Conservation (phyloP, 1,140 invertebrate species). For the Sinonovacula constricta region DNA sequence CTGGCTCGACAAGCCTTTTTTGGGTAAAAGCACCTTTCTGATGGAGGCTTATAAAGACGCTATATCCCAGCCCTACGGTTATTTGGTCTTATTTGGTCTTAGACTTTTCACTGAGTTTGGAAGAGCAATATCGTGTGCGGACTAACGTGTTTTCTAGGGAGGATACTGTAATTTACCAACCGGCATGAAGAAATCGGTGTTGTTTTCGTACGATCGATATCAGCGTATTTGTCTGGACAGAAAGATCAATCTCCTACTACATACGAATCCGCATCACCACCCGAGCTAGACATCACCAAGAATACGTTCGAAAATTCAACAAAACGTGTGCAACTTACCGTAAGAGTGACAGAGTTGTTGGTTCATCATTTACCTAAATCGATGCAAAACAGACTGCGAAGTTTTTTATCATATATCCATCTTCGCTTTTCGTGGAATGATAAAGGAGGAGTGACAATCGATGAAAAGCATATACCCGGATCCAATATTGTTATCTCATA, state of each 20-base stretch:
- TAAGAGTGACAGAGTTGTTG: neutral
- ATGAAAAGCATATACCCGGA: neutral
- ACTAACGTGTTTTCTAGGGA: neutral
- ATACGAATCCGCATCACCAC: neutral
- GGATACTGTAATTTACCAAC: neutral
- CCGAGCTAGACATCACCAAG: neutral
- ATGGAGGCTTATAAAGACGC: slow-evolving; percentile 48
- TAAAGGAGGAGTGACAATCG: neutral
- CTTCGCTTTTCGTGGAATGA: neutral
- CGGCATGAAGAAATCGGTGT: neutral
- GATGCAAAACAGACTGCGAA: neutral
- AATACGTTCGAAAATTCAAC: neutral
- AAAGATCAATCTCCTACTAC: neutral
- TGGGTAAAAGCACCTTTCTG: slow-evolving; percentile 6
- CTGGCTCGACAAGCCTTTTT: slow-evolving; percentile 24
- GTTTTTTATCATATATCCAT: neutral
- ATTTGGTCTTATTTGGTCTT: slow-evolving; percentile 20
- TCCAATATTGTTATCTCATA: neutral
- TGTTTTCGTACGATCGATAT: neutral
- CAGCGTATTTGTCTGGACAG: neutral
- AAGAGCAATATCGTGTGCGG: slow-evolving; percentile 10
- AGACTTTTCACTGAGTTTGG: no score
- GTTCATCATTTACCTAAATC: neutral
- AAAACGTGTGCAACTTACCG: neutral
- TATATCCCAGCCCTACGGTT: slow-evolving; percentile 9